phyloP scores from a whole-genome alignment of 1,140 invertebrate species.

The Drosophila mojavensis region DNA sequence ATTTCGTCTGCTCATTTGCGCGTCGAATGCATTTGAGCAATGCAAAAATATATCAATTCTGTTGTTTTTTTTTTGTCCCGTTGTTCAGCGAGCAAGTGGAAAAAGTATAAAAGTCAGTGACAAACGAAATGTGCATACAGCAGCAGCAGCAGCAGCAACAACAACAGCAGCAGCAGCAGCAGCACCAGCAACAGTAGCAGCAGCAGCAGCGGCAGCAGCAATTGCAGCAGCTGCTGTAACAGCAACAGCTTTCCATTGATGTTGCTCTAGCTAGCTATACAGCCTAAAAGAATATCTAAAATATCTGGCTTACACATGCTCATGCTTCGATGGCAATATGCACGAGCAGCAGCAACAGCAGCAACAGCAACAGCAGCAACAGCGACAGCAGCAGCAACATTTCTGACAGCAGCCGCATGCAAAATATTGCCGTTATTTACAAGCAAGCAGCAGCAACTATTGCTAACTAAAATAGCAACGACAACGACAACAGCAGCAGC shows the following conservation, averaged over 20 bases:
- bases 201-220: conserved; percentile 14
- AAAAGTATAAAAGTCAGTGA: conserved; percentile 41
- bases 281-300: conserved; percentile 24
- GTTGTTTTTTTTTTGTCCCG: conserved; percentile 47
- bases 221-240: conserved; percentile 6
- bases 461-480: conserved; percentile 25
- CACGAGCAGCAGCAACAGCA: conserved; percentile 60
- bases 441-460: conserved; percentile 53
- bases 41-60: conserved; percentile 18
- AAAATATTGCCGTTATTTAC: conserved; percentile 76
- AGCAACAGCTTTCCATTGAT: background rate
- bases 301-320: conserved; percentile 53
- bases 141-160: conserved; percentile 30
- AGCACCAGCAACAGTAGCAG: conserved; percentile 22
- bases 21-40: background rate
- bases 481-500: conserved; percentile 18
- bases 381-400: conserved; percentile 46
- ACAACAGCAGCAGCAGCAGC: conserved; percentile 8
- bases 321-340: conserved; percentile 76
- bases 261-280: conserved; percentile 39
- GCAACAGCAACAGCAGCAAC: conserved; percentile 14
- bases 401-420: conserved; percentile 68
- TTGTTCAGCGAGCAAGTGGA: conserved; percentile 32
- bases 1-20: conserved; percentile 24
- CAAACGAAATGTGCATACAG: conserved; percentile 57